Evolutionary conservation across 2,888 invertebrate species (phyloP), one percentile per base, ranked within the genome.

Genomic region (Ctena decussata): DNA sequence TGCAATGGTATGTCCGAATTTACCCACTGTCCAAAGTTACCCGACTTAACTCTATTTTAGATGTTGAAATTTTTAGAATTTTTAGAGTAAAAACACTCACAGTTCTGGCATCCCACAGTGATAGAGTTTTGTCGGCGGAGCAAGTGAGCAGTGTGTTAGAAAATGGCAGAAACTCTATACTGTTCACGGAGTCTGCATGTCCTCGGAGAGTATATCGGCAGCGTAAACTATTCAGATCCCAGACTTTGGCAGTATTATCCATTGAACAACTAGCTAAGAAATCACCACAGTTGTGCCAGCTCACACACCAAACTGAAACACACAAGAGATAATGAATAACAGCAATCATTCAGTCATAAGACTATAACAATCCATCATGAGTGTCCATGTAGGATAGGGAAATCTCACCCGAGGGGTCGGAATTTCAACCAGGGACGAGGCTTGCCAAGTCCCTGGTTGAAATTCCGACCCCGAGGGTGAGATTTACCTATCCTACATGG

Each of bases 71-170:
- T n/a, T n/a, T n/a, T n/a, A n/a, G n/a, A n/a, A n/a, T n/a, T n/a
- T n/a, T n/a, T n/a, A n/a, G n/a, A n/a, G n/a, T n/a, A 8, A 53
- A 57, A 27, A 57, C 8, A 27, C 27, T 30, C 35, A 65, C 65
- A 5, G 94, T 95, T 85, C 96, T 93, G 21, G 94, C 95, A 91
- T 96, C 96, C 96, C 96, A 96, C 27, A 96, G 89, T 39, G 95
- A 95, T 21, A 96, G 41, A 5, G 95, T 96, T 87, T 96, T 96
- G 84, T 96, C 96, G 53, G 96, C 95, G 39, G 96, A 96, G 73
- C 94, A 93, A 2, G 96, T 95, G 46, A 95, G 87, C 5, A 96
- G 89, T 15, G 94, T 95, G 92, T 96, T 96, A 72, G 95, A 95
- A 89, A 91, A 95, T 0, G 94, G 94, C 11, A 96, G 93, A 90